Percentiles rank a stretch among this genome's conserved stretches.
phyloP scores from a whole-genome alignment of 2,888 invertebrate species.

The Thereva nobilitata region DNA sequence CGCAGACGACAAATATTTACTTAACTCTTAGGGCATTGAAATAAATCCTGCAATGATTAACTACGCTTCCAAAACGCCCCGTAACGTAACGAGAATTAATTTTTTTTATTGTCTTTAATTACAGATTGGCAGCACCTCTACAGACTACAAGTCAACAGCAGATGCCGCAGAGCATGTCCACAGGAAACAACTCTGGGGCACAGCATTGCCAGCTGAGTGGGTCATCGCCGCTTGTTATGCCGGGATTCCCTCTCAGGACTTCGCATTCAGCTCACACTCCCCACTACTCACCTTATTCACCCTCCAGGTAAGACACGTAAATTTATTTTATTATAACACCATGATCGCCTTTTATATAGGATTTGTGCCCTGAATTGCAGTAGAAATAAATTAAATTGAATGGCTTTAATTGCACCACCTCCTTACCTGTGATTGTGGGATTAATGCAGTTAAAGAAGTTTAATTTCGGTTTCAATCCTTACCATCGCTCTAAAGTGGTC shows the following conservation, averaged over 20 bases:
- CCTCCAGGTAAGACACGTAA: slow-evolving; percentile 66
- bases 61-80: slow-evolving; percentile 12
- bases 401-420: too few species aligned
- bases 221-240: slow-evolving; percentile 81
- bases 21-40: slow-evolving; percentile 4
- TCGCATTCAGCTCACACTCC: slow-evolving; percentile 68
- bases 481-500: too few species aligned
- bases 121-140: slow-evolving; percentile 55
- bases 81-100: slow-evolving; percentile 26
- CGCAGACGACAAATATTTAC: slow-evolving; percentile 8
- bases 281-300: slow-evolving; percentile 87
- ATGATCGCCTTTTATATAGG: too few species aligned
- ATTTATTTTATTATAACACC: background rate
- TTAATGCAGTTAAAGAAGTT: too few species aligned
- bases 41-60: slow-evolving; percentile 10
- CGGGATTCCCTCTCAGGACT: slow-evolving; percentile 80
- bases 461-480: too few species aligned
- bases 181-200: slow-evolving; percentile 67
- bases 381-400: too few species aligned
- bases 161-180: slow-evolving; percentile 63
- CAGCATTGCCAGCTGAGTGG: slow-evolving; percentile 70
- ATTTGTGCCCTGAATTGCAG: too few species aligned
- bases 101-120: slow-evolving; percentile 39
- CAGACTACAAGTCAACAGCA: slow-evolving; percentile 56
- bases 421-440: too few species aligned